Evolutionary conservation across 1,140 invertebrate genomes (phyloP).

Genomic region (Hylaeus volcanicus): DNA sequence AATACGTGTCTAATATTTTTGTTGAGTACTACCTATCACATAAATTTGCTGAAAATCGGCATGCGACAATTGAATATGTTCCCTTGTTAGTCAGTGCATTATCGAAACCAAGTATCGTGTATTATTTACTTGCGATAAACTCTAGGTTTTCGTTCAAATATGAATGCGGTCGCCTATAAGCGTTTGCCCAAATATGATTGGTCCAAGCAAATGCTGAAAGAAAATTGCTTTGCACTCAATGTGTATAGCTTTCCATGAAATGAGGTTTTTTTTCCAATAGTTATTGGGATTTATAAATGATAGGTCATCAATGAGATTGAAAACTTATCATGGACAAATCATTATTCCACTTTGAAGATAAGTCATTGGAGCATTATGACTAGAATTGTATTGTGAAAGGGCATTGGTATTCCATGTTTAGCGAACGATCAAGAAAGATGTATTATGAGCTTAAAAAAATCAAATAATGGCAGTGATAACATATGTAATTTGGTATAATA

Average conservation of each 20-base stretch:
- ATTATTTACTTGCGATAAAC: conserved; percentile 9
- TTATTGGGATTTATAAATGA: not conserved
- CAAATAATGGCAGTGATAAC: conserved; percentile 61
- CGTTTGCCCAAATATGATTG: conserved; percentile 2
- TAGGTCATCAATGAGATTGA: too few species aligned
- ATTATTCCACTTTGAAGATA: not conserved
- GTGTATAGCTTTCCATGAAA: too few species aligned
- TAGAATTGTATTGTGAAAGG: conserved; percentile 22
- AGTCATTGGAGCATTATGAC: conserved; percentile 1
- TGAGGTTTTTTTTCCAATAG: not conserved
- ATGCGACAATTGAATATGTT: too few species aligned
- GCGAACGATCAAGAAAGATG: not conserved
- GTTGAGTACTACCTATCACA: too few species aligned
- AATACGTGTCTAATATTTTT: too few species aligned
- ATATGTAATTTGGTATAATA: conserved; percentile 43
- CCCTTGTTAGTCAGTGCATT: not conserved
- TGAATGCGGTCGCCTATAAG: conserved; percentile 14
- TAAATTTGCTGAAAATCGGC: too few species aligned
- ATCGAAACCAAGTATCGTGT: not conserved
- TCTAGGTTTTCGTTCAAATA: conserved; percentile 20
- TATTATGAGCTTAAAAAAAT: conserved; percentile 42
- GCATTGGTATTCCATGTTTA: conserved; percentile 8
- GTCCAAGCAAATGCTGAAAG: not conserved
- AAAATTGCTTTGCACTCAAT: not conserved
- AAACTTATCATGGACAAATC: not conserved